phyloP scores from a whole-genome alignment of 2,113 vertebrate species.

The Mellivora capensis region DNA sequence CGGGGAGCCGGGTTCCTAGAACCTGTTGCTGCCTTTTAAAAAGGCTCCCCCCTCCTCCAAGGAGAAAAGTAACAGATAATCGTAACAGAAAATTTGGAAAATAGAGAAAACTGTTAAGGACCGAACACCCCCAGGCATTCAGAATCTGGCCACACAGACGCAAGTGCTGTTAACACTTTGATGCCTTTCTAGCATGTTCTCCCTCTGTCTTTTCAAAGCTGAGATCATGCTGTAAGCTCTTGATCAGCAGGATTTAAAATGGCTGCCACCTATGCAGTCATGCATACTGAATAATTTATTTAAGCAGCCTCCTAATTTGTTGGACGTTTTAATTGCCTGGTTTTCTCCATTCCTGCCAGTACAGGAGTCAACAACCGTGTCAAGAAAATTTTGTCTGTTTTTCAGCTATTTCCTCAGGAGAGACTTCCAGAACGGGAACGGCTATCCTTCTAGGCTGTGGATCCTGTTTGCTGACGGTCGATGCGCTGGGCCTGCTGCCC shows the following conservation, averaged over 20 bases:
- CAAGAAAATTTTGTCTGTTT: slow-evolving; percentile 52
- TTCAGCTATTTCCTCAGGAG: slow-evolving; percentile 52
- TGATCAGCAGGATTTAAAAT: slow-evolving; percentile 40
- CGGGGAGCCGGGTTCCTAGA: not conserved
- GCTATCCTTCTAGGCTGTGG: not conserved
- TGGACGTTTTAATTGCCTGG: not conserved
- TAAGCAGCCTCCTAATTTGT: not conserved
- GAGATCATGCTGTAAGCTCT: not conserved
- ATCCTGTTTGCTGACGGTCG: slow-evolving; percentile 42
- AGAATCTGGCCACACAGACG: not conserved
- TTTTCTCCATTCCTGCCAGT: not conserved
- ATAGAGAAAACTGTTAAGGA: not conserved
- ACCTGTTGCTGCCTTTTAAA: slow-evolving; percentile 49
- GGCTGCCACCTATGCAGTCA: slow-evolving; percentile 29
- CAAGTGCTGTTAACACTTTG: not conserved
- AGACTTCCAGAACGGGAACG: slow-evolving; percentile 32
- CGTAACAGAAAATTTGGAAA: not conserved
- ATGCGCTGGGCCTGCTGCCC: slow-evolving; percentile 3
- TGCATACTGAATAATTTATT: not conserved
- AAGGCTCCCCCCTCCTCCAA: not conserved
- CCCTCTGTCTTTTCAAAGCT: not conserved
- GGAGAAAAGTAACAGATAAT: slow-evolving; percentile 10
- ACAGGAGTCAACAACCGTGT: not conserved
- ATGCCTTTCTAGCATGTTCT: slow-evolving; percentile 16
- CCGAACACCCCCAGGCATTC: not conserved